These are phyloP conservation scores for Rallus limicola DNA, from an alignment of 2,113 vertebrate genomes.

Conservation along the genomic window DNA sequence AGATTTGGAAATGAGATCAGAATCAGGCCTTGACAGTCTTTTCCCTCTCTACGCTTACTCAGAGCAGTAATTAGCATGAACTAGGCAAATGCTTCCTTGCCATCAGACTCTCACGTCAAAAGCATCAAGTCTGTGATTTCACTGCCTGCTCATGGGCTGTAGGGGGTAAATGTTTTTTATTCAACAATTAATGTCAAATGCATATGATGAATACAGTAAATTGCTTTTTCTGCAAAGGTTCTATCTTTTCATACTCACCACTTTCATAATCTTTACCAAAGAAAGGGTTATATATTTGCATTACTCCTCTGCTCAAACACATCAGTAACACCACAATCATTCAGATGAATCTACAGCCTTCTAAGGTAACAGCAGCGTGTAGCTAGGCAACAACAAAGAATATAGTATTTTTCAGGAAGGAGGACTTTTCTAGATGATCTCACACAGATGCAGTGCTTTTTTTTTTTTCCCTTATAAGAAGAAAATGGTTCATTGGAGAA, in stretches of 20 bases:
- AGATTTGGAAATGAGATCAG: conserved; percentile 2
- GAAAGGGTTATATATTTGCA: conserved; percentile 1
- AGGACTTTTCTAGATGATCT: conserved; percentile 52
- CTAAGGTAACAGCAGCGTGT: conserved; percentile 65
- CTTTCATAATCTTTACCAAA: neutral
- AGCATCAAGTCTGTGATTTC: neutral
- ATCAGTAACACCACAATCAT: neutral
- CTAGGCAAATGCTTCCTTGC: neutral
- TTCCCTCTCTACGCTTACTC: neutral
- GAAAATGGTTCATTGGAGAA: conserved; percentile 4
- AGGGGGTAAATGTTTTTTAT: neutral
- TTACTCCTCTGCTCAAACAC: conserved; percentile 11
- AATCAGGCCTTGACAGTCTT: neutral
- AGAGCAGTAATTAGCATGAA: neutral
- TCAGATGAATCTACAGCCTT: conserved; percentile 52
- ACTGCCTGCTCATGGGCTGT: neutral
- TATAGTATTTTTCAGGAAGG: conserved; percentile 53
- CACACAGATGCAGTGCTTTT: conserved; percentile 12
- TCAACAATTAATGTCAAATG: neutral
- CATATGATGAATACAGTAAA: neutral
- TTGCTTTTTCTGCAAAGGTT: neutral
- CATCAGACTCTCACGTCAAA: neutral
- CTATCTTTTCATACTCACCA: neutral
- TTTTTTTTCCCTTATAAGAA: conserved; percentile 59
- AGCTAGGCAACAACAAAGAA: conserved; percentile 63